Base-by-base conservation (phyloP, 2,113 vertebrate genomes). In the Morone saxatilis region DNA sequence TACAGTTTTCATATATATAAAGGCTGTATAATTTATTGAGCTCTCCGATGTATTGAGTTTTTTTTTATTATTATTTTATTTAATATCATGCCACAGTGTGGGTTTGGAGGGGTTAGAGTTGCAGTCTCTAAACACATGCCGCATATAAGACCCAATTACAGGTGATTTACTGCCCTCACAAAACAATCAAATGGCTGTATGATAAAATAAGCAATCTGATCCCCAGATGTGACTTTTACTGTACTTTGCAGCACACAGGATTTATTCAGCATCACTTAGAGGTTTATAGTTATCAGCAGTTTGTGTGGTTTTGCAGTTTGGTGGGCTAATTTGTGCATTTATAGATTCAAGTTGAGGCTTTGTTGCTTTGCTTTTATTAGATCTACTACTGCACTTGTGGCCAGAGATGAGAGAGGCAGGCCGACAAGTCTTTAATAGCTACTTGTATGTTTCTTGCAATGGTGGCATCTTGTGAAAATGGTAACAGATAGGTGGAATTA, bases 141-240 rank as follows among this genome's bases (percentile, higher is more conserved):
- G 71, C 59, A 74, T 71, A 59, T 76, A 68, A 89, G 81, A 86
- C 43, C 41, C 83, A 84, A 83, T 84, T 85, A 91, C 67, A 45
- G 60, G 43, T 85, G 87, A 91, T 92, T 88, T 89, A 87, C 79
- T 85, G 70, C 70, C 62, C 83, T 84, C 66, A 47, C 59, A 56
- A 70, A 81, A 80, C n/a, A 69, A 54, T 71, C 53, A 84, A 91
- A 80, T 83, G 43, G 65, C 45, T 89, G 53, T 61, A 69, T 87
- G 71, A 86, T 91, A 70, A 82, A 89, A 88, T 53, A 73, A 71
- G 74, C 62, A 86, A 86, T 76, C 69, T 76, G 84, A 90, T 86
- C 62, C 71, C 68, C 69, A 84, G 62, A 84, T 80, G 65, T 85
- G 80, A 78, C 68, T 71, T 79, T 77, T 11, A 53, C 47, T 43